Percentiles rank a stretch among this genome's conserved stretches.
Conservation (phyloP, 2,888 invertebrate genomes). For the Drosophila meridionalis region DNA sequence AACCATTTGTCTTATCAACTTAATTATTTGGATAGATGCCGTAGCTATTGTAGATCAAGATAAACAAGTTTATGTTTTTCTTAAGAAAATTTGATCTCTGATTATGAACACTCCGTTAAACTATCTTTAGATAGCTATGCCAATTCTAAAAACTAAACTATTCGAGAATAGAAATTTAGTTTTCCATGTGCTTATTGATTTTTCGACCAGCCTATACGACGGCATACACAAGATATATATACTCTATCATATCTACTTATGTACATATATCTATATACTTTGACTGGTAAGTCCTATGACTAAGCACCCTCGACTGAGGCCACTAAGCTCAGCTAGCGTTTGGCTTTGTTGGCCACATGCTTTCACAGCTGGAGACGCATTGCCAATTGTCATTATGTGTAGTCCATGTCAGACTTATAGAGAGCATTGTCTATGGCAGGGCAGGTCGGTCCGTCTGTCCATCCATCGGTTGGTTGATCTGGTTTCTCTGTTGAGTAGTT, state of each 20-base stretch:
- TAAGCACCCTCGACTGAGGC: not conserved
- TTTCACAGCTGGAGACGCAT: slow-evolving; percentile 35
- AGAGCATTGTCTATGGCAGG: slow-evolving; percentile 12
- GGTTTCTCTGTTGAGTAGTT: slow-evolving; percentile 68
- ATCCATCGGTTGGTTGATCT: slow-evolving; percentile 17
- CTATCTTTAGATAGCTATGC: too few relatives aligned
- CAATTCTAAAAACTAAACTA: too few relatives aligned
- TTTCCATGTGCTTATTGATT: not conserved
- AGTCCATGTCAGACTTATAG: slow-evolving; percentile 11
- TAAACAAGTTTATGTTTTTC: too few relatives aligned
- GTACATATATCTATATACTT: not conserved
- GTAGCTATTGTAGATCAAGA: too few relatives aligned
- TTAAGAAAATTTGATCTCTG: too few relatives aligned
- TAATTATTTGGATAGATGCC: too few relatives aligned
- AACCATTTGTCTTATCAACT: too few relatives aligned
- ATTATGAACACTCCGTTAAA: too few relatives aligned
- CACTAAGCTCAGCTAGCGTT: slow-evolving; percentile 18
- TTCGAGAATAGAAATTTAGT: not conserved
- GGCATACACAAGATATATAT: not conserved
- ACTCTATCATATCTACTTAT: not conserved
- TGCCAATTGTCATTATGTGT: slow-evolving; percentile 33
- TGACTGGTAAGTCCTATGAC: not conserved
- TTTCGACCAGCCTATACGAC: not conserved
- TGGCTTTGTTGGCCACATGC: slow-evolving; percentile 40
- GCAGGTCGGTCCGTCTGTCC: not conserved